Evolutionary conservation across 2,113 vertebrate species (phyloP).

Genomic region (Myotis yumanensis): DNA sequence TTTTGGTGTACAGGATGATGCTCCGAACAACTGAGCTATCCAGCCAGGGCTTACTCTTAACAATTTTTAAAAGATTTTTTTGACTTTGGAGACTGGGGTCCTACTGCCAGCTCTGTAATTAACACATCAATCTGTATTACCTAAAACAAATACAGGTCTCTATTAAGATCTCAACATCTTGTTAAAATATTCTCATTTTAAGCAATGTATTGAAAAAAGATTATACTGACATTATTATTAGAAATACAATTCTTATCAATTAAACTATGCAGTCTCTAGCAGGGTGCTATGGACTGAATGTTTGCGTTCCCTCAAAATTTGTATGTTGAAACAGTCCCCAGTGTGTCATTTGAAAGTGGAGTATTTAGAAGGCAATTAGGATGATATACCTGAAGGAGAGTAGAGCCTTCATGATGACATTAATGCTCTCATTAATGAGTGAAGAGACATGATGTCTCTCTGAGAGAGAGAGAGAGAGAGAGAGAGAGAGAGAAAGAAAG

Average conservation of each 20-base stretch:
- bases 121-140: not conserved
- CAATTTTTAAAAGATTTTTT: conserved; percentile 10
- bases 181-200: not conserved
- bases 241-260: not conserved
- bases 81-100: not conserved
- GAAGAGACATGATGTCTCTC: not conserved
- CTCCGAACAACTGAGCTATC: not conserved
- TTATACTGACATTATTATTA: not conserved
- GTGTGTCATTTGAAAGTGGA: not conserved
- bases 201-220: not conserved
- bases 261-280: not conserved
- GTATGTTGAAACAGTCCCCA: not conserved
- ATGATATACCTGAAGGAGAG: not conserved
- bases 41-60: not conserved
- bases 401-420: not conserved
- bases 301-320: not conserved
- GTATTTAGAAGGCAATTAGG: not conserved
- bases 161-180: not conserved
- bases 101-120: not conserved
- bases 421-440: not conserved
- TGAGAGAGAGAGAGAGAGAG: too few species aligned
- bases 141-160: not conserved
- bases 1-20: not conserved
- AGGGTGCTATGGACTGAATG: not conserved
- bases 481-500: too few species aligned